Evolutionary conservation across 2,888 invertebrate genomes (phyloP).

Genomic region (Drosophila siamana): DNA sequence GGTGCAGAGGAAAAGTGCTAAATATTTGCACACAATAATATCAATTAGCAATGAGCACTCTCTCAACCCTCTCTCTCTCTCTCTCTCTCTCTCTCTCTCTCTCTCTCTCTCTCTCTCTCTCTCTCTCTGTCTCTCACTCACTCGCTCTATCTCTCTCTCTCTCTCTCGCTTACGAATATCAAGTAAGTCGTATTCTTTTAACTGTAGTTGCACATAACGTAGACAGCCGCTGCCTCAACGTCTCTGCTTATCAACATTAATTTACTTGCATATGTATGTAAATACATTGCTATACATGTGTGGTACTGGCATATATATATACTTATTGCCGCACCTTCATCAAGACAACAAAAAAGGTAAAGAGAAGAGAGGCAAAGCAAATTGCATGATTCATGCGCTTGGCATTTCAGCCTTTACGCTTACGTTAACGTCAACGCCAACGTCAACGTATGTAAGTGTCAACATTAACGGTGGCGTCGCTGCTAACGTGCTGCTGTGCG

Average conservation of each 20-base stretch:
- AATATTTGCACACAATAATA: slow-evolving; percentile 66
- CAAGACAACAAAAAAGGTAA: slow-evolving; percentile 36
- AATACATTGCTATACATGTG: too few relatives aligned
- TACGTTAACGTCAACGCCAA: slow-evolving; percentile 12
- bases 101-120: neutral
- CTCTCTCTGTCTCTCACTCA: neutral
- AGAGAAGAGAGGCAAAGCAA: slow-evolving; percentile 38
- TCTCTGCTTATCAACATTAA: slow-evolving; percentile 65
- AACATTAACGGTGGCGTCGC: slow-evolving; percentile 6
- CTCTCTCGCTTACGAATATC: neutral
- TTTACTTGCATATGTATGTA: slow-evolving; percentile 12
- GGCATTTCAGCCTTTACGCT: slow-evolving; percentile 53
- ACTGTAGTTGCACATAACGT: slow-evolving; percentile 18
- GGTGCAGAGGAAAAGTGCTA: slow-evolving; percentile 50
- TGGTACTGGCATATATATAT: too few relatives aligned
- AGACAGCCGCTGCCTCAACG: slow-evolving; percentile 35
- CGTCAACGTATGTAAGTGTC: neutral
- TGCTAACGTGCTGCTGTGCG: slow-evolving; percentile 27
- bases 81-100: neutral
- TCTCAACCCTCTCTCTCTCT: slow-evolving; percentile 17
- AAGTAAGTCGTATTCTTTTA: slow-evolving; percentile 29
- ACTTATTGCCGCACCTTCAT: slow-evolving; percentile 62
- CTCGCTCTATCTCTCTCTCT: slow-evolving; percentile 5
- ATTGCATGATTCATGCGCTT: slow-evolving; percentile 69
- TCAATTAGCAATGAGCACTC: slow-evolving; percentile 25